Evolutionary conservation across 2,797 vertebrate genomes (phyloP).

Genomic region (Natrix natrix): DNA sequence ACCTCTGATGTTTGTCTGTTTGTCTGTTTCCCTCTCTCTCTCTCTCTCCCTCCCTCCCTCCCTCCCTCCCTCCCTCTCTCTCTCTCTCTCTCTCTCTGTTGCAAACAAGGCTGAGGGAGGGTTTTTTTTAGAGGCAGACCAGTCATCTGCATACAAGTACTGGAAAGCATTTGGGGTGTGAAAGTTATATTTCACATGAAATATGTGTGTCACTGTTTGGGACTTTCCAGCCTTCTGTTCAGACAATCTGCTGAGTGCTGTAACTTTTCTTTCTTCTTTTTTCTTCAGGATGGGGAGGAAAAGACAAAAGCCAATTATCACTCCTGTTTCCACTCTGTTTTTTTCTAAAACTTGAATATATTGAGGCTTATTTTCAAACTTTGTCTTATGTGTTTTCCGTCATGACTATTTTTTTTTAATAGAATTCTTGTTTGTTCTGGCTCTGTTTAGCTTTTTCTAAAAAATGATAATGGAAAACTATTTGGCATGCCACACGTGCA

Average conservation of each 20-base stretch:
- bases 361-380: neutral
- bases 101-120: neutral
- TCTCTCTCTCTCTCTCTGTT: too few relatives aligned
- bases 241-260: neutral
- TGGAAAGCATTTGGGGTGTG: conserved; percentile 18
- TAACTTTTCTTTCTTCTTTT: neutral
- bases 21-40: too few relatives aligned
- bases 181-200: neutral
- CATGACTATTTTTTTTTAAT: neutral
- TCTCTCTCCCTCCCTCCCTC: too few relatives aligned
- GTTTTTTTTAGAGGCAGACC: neutral
- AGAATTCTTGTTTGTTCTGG: neutral
- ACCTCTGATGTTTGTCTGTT: too few relatives aligned
- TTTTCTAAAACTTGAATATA: neutral
- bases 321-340: neutral
- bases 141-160: fast-evolving
- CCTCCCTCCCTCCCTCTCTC: too few relatives aligned
- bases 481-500: neutral
- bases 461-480: neutral
- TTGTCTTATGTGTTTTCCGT: neutral
- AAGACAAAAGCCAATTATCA: neutral
- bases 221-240: conserved; percentile 19
- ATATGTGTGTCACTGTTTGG: neutral
- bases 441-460: neutral
- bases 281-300: neutral